Base-by-base conservation (phyloP, 2,888 invertebrate species). In the Bellardia pandia region DNA sequence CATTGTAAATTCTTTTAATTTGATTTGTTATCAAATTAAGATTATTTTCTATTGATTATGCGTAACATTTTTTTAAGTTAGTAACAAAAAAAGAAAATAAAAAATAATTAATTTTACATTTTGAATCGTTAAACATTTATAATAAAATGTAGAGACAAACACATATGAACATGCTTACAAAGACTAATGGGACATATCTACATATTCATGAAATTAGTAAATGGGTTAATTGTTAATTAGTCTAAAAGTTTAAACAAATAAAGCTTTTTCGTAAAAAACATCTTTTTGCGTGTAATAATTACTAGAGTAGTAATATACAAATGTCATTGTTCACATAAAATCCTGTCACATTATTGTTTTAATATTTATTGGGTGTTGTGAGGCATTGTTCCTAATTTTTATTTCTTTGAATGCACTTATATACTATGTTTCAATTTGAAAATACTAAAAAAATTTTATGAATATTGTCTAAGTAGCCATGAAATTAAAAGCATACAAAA, bases 11-110 rank as follows among this genome's bases (percentile, higher is more conserved):
- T 82, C 40, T 48, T 8, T 56, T 62, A 62, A 75, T 82, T 82
- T 62, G 64, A 77, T 68, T 82, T 74, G 3, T 62, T 78, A 78
- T 78, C 82, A 74, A 86, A 86, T 82, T 86, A 78, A 74, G 33
- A 78, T 86, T 82, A 82, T 68, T 86, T 75, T 62, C 33, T 76
- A 56, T 69, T 71, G 37, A 85, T 79, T 85, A 60, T 68, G 66
- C 60, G 8, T 79, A 53, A 60, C 64, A 42, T 30, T 72, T 84
- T 60, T 42, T 42, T n/a, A 33, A 58, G 33, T 62, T 14, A 72
- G 48, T 68, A 33, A 72, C 56, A 33, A 48, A 40, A 69, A 13
- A 79, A 16, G 8, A 58, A 48, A 2, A 77, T 1, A 42, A 16
- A 11, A 60, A 9, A 42, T 58, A 83, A 77, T 77, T 83, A 23